Base-by-base conservation (phyloP, 2,797 vertebrate genomes). In the Paratrypauchen microcephalus region DNA sequence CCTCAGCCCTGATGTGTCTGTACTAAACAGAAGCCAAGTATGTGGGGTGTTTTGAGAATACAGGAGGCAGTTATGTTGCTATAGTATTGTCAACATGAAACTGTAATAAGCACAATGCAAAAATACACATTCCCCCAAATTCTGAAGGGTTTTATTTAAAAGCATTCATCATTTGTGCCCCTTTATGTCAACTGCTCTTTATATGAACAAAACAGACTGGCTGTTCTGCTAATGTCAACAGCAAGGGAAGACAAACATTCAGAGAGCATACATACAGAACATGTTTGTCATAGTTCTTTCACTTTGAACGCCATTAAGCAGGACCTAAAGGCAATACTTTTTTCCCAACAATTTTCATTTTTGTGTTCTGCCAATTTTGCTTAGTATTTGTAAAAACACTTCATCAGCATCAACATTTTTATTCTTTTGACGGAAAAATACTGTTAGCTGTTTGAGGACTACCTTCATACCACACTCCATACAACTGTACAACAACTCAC, bases 11-110 rank as follows among this genome's bases (percentile, higher is more conserved):
- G 88, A 86, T 86, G 66, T 1, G 61, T 80, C 74, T 87, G 71
- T 76, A 62, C 81, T 74, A 65, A 81, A 75, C 75, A 75, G 69
- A 77, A 71, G 77, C 82, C 78, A 86, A 82, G 75, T 83, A 83
- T 84, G 85, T 71, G 15, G 68, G 52, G 63, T 75, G 77, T 81
- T 85, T 65, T 80, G 59, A 80, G 62, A 76, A 30, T 66, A 70
- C 72, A 74, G 50, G 54, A 75, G 83, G 83, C 62, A 75, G 19
- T 69, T 1, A 68, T 23, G 86, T 87, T 87, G 59, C 75, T 63
- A 86, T 76, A 79, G 76, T 0, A 6, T 55, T 39, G 64, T 83
- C 75, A 81, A 77, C 71, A 83, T 70, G 12, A 65, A 65, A 28
- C 54, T 69, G 71, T 50, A 64, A 21, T 75, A 60, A 15, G 24